Evolutionary conservation across 2,888 invertebrate species (phyloP).

Genomic region (Rhagonycha fulva): DNA sequence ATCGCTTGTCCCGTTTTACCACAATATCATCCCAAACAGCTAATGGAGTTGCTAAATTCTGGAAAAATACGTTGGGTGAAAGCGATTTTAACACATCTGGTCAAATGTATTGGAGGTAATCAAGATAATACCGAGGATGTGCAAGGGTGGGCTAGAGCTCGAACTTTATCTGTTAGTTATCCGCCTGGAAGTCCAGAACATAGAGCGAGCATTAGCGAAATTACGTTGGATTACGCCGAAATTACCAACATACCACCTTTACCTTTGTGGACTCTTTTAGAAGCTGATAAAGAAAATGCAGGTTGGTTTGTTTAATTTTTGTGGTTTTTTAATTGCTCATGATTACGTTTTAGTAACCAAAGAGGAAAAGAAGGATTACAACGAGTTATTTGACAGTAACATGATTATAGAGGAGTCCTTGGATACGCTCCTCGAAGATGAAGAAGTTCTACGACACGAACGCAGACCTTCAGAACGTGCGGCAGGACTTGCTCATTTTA

Average conservation of each 20-base stretch:
- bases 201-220: constrained; percentile 81
- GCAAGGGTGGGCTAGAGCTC: constrained; percentile 83
- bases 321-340: not conserved
- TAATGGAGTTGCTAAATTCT: constrained; percentile 97
- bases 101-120: constrained; percentile 70
- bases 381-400: constrained; percentile 85
- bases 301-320: constrained; percentile 40
- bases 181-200: constrained; percentile 82
- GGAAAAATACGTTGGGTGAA: constrained; percentile 98
- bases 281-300: constrained; percentile 88
- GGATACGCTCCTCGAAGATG: constrained; percentile 78
- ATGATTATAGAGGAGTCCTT: constrained; percentile 77
- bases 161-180: constrained; percentile 88
- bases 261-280: constrained; percentile 93
- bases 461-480: constrained; percentile 56
- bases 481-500: constrained; percentile 76
- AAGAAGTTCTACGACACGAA: constrained; percentile 55
- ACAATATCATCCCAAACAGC: constrained; percentile 98
- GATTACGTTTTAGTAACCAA: constrained; percentile 49
- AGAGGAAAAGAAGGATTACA: constrained; percentile 72
- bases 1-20: constrained; percentile 97
- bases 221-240: constrained; percentile 92
- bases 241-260: constrained; percentile 97
- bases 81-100: constrained; percentile 95
- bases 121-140: constrained; percentile 57